Percentiles rank a stretch among this genome's conserved stretches.
phyloP scores from a whole-genome alignment of 1,140 invertebrate genomes.

The Drosophila biarmipes region DNA sequence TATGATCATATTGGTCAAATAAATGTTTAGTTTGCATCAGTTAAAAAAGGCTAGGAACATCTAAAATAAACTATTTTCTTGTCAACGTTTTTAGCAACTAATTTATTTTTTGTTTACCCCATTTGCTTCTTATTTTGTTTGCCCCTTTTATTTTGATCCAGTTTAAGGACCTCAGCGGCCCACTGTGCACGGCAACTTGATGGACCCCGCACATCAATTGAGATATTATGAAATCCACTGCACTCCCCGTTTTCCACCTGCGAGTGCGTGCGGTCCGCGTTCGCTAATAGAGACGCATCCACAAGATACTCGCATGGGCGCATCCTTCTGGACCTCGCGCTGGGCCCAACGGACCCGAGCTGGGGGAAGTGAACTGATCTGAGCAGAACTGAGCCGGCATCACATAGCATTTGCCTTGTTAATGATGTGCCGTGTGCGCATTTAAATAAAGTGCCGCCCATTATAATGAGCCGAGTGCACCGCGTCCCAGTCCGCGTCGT shows the following conservation, averaged over 20 bases:
- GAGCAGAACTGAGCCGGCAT: constrained; percentile 2
- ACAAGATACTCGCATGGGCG: constrained; percentile 19
- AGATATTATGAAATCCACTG: constrained; percentile 74
- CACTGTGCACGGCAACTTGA: constrained; percentile 35
- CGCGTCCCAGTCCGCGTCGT: constrained; percentile 20
- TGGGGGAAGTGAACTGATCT: constrained; percentile 15
- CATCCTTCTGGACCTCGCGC: constrained; percentile 28
- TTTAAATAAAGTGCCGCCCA: constrained; percentile 81
- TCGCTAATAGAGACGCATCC: constrained; percentile 71
- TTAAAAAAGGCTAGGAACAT: too few species aligned
- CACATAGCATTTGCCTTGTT: constrained; percentile 71
- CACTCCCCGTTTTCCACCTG: neutral
- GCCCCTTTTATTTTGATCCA: neutral
- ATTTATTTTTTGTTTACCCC: too few species aligned
- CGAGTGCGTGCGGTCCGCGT: constrained; percentile 69
- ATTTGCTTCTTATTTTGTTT: neutral
- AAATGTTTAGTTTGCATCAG: too few species aligned
- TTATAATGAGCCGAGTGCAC: constrained; percentile 72
- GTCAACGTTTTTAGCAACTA: too few species aligned
- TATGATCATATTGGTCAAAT: too few species aligned
- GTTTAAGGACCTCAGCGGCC: neutral
- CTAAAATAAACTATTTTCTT: too few species aligned
- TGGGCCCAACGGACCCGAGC: neutral
- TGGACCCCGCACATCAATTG: constrained; percentile 62
- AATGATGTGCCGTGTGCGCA: constrained; percentile 79